Evolutionary conservation across 2,113 vertebrate species (phyloP), one percentile per base, ranked within the genome.

Genomic region (Reinhardtius hippoglossoides): DNA sequence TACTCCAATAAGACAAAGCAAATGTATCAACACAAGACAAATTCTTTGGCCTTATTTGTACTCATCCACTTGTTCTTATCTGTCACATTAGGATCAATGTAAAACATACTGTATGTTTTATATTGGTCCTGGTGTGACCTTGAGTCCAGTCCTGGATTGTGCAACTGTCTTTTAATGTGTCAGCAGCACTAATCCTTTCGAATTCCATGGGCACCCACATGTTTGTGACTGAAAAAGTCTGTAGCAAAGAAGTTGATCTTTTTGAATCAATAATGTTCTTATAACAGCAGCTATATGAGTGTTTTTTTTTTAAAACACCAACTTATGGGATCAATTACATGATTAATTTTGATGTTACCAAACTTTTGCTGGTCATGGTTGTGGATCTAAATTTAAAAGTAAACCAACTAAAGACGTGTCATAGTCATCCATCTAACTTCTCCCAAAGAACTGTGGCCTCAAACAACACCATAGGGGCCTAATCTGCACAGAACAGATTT

Each of bases 401-500:
- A 37, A 31, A 23, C 2, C 2, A n/a, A 3, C 10, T 21, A 40
- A 46, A 18, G 62, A 59, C 27, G 61, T 14, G 1, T 23, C 1
- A 37, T 48, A 14, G n/a, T 74, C 37, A 76, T n/a, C 16, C 54
- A 81, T 50, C 16, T 1, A 52, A 67, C 62, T 68, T 74, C 50
- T 3, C 42, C 8, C 6, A 60, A 73, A 65, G 6, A 61, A 62
- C 16, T 3, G 8, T 21, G 2, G 52, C 40, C 21, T 65, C 1
- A 58, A 13, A 0, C 0, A 64, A 71, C 16, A 58, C 14, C 16
- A 61, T 14, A 12, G 12, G 40, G 8, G 21, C n/a, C 50, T 92
- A 87, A 93, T 93, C 93, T 80, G 40, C 26, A 74, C 15, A 13
- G 12, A 80, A 52, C 92, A 92, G 87, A 44, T 72, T 84, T 81